Base-by-base conservation (phyloP, 30 jellyfish, hydroid and myxozoan species). In the Rhopilema esculentum region DNA sequence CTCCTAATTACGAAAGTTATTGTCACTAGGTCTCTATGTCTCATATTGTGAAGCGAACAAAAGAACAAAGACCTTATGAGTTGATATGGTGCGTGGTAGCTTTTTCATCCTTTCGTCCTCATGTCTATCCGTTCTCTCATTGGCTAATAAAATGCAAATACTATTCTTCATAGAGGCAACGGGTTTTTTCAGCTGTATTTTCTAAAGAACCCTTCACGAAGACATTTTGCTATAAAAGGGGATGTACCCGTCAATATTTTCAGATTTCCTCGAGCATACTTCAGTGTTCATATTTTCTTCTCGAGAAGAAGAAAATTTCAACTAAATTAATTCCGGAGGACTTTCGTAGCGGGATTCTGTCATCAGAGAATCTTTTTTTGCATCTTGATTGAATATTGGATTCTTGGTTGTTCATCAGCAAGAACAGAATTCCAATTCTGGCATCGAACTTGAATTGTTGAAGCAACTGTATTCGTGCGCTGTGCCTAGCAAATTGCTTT, bases 141-240 rank as follows among this genome's bases (percentile, higher is more conserved):
- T 75, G 95, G 95, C 69, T 63, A 27, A 22, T 62, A 74, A 7
- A 27, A 66, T 49, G 89, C 81, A 66, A 86, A 86, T 65, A 86
- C 67, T 75, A 62, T 1, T 28, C 48, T 49, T 32, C 74, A 75
- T 75, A 86, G 66, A 40, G 65, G 95, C 66, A 1, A 24, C 61
- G 69, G 76, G 95, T 79, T 86, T 74, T 86, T 77, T 86, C 95
- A 86, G 95, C 95, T 86, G 95, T 53, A 86, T 28, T 25, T 49
- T 32, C 87, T 29, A 69, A 84, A 86, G 89, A 48, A 31, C 85
- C 77, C 85, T 77, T n/a, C 77, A 67, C 82, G n/a, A n/a, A n/a
- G n/a, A 40, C 6, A 40, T 12, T 40, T 40, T 40, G 57, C 57
- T 40, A 40, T 40, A 40, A 40, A 40, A 40, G 57, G 57, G 12